Conservation (phyloP, 1,140 invertebrate species). For the Calycopis cecrops region DNA sequence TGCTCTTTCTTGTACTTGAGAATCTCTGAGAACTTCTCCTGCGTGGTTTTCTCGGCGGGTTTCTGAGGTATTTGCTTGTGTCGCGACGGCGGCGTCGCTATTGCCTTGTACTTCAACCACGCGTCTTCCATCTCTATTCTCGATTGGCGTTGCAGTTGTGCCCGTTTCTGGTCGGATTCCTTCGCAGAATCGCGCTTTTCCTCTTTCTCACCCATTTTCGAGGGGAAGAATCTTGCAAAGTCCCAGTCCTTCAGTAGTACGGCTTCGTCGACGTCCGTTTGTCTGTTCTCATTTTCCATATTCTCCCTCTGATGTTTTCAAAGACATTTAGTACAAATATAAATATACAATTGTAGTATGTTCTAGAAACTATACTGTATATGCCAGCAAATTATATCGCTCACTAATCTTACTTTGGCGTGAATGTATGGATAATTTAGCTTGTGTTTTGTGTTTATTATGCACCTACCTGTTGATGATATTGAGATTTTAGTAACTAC, state of each 20-base stretch:
- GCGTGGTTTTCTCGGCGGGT: constrained; percentile 50
- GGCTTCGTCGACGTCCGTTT: constrained; percentile 81
- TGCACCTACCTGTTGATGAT: neutral
- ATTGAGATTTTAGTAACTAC: too few species aligned
- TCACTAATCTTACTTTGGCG: constrained; percentile 72
- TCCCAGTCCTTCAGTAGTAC: constrained; percentile 88
- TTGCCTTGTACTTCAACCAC: constrained; percentile 66
- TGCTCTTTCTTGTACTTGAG: constrained; percentile 76
- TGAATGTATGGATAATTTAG: constrained; percentile 34
- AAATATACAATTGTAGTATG: constrained; percentile 48
- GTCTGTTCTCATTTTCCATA: constrained; percentile 54
- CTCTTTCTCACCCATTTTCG: constrained; percentile 55
- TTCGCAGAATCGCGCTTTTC: constrained; percentile 58
- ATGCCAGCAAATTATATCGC: constrained; percentile 30
- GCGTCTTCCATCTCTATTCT: constrained; percentile 64
- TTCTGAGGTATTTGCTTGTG: constrained; percentile 61
- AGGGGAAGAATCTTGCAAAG: constrained; percentile 87
- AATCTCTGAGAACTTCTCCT: constrained; percentile 63
- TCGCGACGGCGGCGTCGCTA: constrained; percentile 59
- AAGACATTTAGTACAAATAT: constrained; percentile 63
- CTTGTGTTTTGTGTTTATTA: neutral
- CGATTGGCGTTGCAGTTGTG: constrained; percentile 58
- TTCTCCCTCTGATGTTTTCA: constrained; percentile 62
- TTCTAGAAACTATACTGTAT: constrained; percentile 24
- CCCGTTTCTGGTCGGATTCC: constrained; percentile 52